Evolutionary conservation across 2,113 vertebrate genomes (phyloP).

Genomic region (Poicephalus gulielmi): DNA sequence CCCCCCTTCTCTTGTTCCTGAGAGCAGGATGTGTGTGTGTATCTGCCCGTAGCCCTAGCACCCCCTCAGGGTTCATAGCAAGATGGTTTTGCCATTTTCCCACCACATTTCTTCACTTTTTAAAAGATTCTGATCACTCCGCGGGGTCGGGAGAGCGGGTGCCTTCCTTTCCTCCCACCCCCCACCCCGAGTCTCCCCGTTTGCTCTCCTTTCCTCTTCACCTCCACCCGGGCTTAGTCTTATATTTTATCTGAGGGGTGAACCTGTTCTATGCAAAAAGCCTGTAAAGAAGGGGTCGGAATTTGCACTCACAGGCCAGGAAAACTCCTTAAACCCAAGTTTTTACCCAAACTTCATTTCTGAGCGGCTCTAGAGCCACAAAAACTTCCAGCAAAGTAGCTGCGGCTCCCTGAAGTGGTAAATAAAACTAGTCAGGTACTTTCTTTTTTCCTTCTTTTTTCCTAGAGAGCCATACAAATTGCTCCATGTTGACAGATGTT

Average conservation of each 20-base stretch:
- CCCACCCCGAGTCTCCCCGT: background rate
- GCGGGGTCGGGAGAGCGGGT: background rate
- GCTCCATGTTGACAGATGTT: slow-evolving; percentile 92
- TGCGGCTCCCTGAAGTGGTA: slow-evolving; percentile 36
- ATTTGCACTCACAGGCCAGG: background rate
- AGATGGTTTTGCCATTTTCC: background rate
- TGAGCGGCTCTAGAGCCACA: background rate
- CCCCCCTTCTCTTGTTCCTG: background rate
- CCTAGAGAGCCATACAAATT: slow-evolving; percentile 69
- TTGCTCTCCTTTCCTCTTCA: background rate
- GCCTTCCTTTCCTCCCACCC: background rate
- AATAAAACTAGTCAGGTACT: slow-evolving; percentile 48
- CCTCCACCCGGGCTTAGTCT: background rate
- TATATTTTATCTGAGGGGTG: background rate
- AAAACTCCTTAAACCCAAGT: slow-evolving; percentile 16
- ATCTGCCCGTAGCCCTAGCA: background rate
- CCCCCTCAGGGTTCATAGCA: background rate
- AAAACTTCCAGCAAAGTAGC: slow-evolving; percentile 13
- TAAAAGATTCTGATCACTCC: background rate
- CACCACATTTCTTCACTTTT: background rate
- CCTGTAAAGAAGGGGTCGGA: background rate
- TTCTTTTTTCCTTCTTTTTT: background rate
- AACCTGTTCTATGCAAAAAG: background rate
- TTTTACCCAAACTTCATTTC: background rate
- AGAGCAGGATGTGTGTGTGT: background rate